phyloP scores from a whole-genome alignment of 2,888 invertebrate genomes.

The Magallana nippona region DNA sequence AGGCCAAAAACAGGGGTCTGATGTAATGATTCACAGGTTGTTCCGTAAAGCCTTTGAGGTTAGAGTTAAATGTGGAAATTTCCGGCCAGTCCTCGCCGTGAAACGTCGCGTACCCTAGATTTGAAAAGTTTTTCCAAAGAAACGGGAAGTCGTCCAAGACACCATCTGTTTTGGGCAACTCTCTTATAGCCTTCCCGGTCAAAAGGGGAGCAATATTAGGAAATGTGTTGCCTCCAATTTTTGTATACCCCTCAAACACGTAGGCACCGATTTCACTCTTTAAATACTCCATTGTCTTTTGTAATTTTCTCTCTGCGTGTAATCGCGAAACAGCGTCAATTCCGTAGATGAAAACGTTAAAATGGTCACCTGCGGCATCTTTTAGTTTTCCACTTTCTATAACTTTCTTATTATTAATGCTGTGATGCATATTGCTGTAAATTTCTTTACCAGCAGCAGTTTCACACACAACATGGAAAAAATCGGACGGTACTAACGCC shows the following conservation, averaged over 20 bases:
- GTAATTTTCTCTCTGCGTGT: conserved; percentile 51
- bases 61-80: conserved; percentile 90
- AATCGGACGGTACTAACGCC: conserved; percentile 30
- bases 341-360: conserved; percentile 44
- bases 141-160: conserved; percentile 83
- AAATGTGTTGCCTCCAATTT: conserved; percentile 57
- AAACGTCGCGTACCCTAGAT: conserved; percentile 87
- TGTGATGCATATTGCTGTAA: conserved; percentile 43
- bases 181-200: conserved; percentile 47
- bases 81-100: conserved; percentile 90
- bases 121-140: conserved; percentile 89
- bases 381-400: not conserved
- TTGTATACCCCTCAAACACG: conserved; percentile 59
- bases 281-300: conserved; percentile 55
- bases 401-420: conserved; percentile 2
- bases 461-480: conserved; percentile 36
- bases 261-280: conserved; percentile 51
- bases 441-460: not conserved
- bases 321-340: conserved; percentile 46
- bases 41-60: conserved; percentile 86
- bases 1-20: conserved; percentile 86
- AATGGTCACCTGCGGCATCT: conserved; percentile 45
- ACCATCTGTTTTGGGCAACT: conserved; percentile 25
- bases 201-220: conserved; percentile 58
- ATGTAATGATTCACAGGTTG: conserved; percentile 92